Conservation (phyloP, 2,113 vertebrate species). For the Saguinus midas region DNA sequence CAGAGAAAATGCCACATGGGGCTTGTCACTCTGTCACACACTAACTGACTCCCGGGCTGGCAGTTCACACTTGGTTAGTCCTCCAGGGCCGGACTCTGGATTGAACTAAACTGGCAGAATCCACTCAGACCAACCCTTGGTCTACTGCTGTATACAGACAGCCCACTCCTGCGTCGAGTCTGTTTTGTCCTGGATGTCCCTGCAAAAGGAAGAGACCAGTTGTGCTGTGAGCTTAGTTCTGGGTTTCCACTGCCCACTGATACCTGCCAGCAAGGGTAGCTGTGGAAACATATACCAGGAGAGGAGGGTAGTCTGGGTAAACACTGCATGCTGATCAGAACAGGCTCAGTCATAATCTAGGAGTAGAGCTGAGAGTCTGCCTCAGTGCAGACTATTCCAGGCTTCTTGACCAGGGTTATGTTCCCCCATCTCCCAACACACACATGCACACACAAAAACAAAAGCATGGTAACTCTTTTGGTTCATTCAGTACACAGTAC, state of each 20-base stretch:
- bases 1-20: slow-evolving; percentile 80
- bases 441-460: not conserved
- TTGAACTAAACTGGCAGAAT: slow-evolving; percentile 71
- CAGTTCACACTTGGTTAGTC: slow-evolving; percentile 75
- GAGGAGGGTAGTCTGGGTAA: slow-evolving; percentile 1
- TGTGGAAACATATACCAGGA: not conserved
- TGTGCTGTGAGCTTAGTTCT: not conserved
- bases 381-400: not conserved
- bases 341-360: not conserved
- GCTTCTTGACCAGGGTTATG: not conserved
- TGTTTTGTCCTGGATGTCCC: not conserved
- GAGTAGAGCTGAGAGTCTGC: not conserved
- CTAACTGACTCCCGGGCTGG: slow-evolving; percentile 70
- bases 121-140: slow-evolving; percentile 56
- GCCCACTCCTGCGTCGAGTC: not conserved
- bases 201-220: not conserved
- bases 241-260: not conserved
- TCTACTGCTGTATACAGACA: not conserved
- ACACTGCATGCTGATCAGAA: not conserved
- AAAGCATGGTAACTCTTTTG: not conserved
- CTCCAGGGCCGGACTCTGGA: slow-evolving; percentile 60
- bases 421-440: not conserved
- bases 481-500: not conserved
- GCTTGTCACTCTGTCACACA: slow-evolving; percentile 77
- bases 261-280: not conserved